Base-by-base conservation (phyloP, 92 coral and sea anemone genomes). In the Epizoanthus fatuus region DNA sequence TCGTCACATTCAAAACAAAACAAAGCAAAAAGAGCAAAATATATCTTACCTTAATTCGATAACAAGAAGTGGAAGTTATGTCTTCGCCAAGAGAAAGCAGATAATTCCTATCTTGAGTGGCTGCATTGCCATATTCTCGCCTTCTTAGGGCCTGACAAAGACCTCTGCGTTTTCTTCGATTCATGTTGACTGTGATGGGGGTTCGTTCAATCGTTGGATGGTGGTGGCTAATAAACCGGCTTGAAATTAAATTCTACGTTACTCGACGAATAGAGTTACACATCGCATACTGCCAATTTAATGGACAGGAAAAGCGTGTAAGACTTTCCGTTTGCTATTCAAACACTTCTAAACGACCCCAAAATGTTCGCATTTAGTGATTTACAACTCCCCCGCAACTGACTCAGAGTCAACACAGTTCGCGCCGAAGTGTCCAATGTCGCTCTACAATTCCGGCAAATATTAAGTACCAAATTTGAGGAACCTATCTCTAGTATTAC, bases 21-120 rank as follows among this genome's bases (percentile, higher is more conserved):
- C 82, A 59, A 39, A 60, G 45, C 39, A 58, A 72, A 51, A 80
- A 32, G 38, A 60, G 42, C 35, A 25, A 58, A 51, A 85, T 54
- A 65, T n/a, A 60, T 16, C 87, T 85, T 56, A 95, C 98, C 98
- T 92, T 85, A 55, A 71, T 90, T 74, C 65, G 88, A 60, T 63
- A 13, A 60, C 94, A 92, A 63, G 98, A 92, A 20, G 76, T 66
- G 45, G 91, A 86, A 35, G 98, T 86, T 13, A 81, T 14, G 40
- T 95, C 98, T 72, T 95, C 98, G 39, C 91, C 98, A 59, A 84
- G 91, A 17, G 91, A 84, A 2, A 85, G 73, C 62, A 95, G 64
- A 65, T 74, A 63, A 68, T 72, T 72, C 54, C 87, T 91, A 71
- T 95, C 98, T 63, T 66, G 85, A 16, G 87, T 56, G n/a, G 86